Percentiles rank a stretch among this genome's conserved stretches.
phyloP scores from a whole-genome alignment of 2,888 invertebrate species.

The Acronicta psi region DNA sequence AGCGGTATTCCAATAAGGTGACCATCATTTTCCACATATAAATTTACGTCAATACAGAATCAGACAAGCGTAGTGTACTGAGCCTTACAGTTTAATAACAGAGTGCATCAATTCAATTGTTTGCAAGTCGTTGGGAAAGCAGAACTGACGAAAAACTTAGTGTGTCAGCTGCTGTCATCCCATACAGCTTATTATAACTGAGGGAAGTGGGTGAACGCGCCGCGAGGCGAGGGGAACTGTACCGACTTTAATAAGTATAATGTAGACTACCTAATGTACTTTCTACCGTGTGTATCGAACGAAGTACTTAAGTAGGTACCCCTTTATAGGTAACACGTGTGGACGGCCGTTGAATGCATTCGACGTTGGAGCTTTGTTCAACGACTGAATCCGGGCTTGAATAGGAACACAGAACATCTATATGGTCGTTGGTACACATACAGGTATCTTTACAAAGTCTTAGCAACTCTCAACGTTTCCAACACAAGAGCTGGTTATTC shows the following conservation, averaged over 20 bases:
- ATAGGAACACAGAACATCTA: slow-evolving; percentile 20
- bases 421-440: slow-evolving; percentile 1
- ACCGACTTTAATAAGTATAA: background rate
- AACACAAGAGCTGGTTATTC: slow-evolving; percentile 35
- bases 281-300: background rate
- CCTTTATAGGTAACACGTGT: slow-evolving; percentile 23
- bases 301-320: slow-evolving; percentile 1
- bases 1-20: too few relatives aligned
- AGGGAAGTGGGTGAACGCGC: slow-evolving; percentile 19
- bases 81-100: slow-evolving; percentile 1
- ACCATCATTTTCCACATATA: too few relatives aligned
- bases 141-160: slow-evolving; percentile 15
- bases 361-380: slow-evolving; percentile 27
- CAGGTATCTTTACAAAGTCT: slow-evolving; percentile 31
- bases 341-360: slow-evolving; percentile 22
- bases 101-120: slow-evolving; percentile 22
- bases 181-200: background rate
- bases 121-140: slow-evolving; percentile 3
- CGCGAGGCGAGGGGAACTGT: background rate
- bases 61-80: background rate
- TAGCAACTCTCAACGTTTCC: slow-evolving; percentile 22
- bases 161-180: slow-evolving; percentile 20
- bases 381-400: slow-evolving; percentile 30
- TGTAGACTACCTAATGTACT: background rate
- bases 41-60: too few relatives aligned